These are phyloP conservation scores for Eriosoma lanigerum DNA, from an alignment of 1,140 invertebrate species.

Conservation along the genomic window DNA sequence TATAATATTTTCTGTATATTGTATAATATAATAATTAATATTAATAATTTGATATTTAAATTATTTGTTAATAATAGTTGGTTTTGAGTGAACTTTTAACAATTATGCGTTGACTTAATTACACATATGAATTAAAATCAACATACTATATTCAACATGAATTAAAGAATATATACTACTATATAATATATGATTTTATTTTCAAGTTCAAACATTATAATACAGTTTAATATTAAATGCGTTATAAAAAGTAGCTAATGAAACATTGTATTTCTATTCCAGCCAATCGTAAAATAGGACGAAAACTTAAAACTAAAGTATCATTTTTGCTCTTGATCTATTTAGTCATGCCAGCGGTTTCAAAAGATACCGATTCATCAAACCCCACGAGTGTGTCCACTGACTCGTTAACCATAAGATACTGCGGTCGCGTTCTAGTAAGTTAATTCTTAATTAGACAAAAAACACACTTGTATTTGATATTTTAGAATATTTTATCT, in stretches of 20 bases:
- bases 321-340: conserved; percentile 12
- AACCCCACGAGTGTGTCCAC: not conserved
- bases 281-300: conserved; percentile 16
- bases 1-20: no score
- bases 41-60: no score
- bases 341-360: conserved; percentile 7
- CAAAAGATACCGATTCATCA: not conserved
- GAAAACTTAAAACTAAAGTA: conserved; percentile 38
- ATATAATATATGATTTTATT: not conserved
- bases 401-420: not conserved
- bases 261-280: conserved; percentile 17
- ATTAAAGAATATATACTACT: no score
- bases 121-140: not conserved
- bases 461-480: not conserved
- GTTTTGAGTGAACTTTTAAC: no score
- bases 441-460: not conserved
- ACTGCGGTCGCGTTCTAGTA: conserved; percentile 8
- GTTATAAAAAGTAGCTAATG: not conserved
- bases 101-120: no score
- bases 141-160: not conserved
- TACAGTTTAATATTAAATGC: not conserved
- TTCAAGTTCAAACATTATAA: not conserved
- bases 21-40: no score
- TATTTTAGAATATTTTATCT: not conserved
- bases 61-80: no score